Conservation (phyloP, 2,797 vertebrate species). For the Lacerta bilineata region DNA sequence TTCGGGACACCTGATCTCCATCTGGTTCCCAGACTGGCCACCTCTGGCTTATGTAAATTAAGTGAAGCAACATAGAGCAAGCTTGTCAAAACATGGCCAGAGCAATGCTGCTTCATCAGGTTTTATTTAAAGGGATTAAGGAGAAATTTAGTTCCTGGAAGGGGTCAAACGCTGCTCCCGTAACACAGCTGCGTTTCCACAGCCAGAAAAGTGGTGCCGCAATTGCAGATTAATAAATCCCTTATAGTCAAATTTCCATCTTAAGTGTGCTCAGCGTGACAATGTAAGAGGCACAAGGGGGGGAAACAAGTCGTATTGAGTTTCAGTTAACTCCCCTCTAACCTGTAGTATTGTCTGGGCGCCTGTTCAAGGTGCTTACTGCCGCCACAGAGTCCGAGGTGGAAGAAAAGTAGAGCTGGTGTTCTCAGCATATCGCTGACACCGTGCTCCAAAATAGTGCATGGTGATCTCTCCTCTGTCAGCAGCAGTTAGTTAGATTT, state of each 20-base stretch:
- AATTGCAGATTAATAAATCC: not conserved
- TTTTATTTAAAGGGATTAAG: not conserved
- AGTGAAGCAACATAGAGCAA: not conserved
- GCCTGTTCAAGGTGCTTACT: not conserved
- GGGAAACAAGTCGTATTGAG: not conserved
- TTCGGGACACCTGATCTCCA: not conserved
- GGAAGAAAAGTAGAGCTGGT: slow-evolving; percentile 1
- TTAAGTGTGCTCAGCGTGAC: not conserved
- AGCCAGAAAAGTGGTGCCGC: not conserved
- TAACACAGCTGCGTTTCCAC: not conserved
- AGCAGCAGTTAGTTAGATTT: not conserved
- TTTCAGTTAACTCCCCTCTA: not conserved
- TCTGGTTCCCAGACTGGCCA: not conserved
- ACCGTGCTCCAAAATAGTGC: not conserved
- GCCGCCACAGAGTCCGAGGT: not conserved
- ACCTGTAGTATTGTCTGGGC: not conserved
- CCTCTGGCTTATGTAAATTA: not conserved
- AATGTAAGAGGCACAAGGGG: not conserved
- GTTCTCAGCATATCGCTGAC: not conserved
- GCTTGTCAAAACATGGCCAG: not conserved
- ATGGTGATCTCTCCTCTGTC: not conserved
- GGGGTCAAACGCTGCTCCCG: no score
- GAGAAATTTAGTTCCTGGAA: not conserved
- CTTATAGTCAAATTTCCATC: not conserved
- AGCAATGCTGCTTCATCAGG: not conserved